Percentiles rank a stretch among this genome's conserved stretches.
Evolutionary conservation across 2,797 vertebrate species (phyloP).

Genomic region (Craterocephalus amniculus): DNA sequence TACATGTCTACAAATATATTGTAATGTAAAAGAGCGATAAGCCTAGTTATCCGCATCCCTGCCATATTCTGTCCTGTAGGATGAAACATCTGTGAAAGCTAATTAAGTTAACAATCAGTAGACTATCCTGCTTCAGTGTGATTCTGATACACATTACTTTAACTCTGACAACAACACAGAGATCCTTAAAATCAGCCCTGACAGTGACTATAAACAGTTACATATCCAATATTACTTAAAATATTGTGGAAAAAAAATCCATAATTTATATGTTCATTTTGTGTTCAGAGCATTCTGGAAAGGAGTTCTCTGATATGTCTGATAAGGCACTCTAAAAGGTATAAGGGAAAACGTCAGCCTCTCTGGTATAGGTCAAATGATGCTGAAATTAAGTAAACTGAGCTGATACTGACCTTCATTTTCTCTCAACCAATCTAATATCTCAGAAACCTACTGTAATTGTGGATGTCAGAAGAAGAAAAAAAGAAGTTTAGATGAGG

Average conservation of each 20-base stretch:
- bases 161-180: background rate
- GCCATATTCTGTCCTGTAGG: background rate
- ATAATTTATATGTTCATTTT: background rate
- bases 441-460: slow-evolving; percentile 38
- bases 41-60: background rate
- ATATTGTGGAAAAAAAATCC: background rate
- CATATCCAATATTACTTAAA: too few relatives aligned
- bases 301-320: background rate
- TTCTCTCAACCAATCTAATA: slow-evolving; percentile 41
- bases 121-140: too few relatives aligned
- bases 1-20: background rate
- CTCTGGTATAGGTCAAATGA: slow-evolving; percentile 42
- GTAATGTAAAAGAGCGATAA: background rate
- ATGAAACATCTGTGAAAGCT: background rate
- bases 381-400: slow-evolving; percentile 28
- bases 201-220: background rate
- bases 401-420: slow-evolving; percentile 42
- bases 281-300: slow-evolving; percentile 4
- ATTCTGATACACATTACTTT: background rate
- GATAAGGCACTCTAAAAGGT: slow-evolving; percentile 28
- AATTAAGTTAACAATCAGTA: background rate
- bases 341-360: background rate
- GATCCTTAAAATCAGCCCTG: too few relatives aligned
- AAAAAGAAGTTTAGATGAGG: slow-evolving; percentile 51
- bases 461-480: slow-evolving; percentile 19